Percentiles rank a stretch among this genome's conserved stretches.
Evolutionary conservation across 92 coral and sea anemone species (phyloP).

Genomic region (Epizoanthus fatuus): DNA sequence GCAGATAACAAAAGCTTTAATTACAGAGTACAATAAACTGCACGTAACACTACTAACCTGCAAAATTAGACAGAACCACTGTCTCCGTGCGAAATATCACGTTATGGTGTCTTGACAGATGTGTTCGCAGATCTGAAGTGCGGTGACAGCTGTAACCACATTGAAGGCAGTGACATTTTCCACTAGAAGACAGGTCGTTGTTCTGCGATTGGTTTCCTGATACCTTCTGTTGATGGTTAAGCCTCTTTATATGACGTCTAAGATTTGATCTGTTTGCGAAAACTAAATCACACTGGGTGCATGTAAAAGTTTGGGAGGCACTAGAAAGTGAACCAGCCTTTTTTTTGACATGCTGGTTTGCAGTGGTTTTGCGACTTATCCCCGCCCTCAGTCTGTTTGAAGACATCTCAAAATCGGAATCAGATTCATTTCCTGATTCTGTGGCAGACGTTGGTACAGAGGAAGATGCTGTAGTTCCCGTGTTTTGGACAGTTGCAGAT

Average conservation of each 20-base stretch:
- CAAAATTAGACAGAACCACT: constrained; percentile 19
- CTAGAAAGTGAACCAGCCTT: not conserved
- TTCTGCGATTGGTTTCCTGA: constrained; percentile 21
- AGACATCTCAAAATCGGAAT: too few relatives aligned
- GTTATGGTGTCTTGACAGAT: constrained; percentile 48
- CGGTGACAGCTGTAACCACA: constrained; percentile 59
- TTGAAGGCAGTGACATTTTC: constrained; percentile 51
- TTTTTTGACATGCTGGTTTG: not conserved
- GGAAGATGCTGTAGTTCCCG: too few relatives aligned
- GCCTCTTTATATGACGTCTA: constrained; percentile 40
- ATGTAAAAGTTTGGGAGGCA: constrained; percentile 7
- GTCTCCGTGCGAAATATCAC: constrained; percentile 39
- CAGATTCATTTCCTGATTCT: too few relatives aligned
- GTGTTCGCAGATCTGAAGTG: constrained; percentile 41
- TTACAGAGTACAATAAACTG: too few relatives aligned
- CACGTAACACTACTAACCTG: constrained; percentile 28
- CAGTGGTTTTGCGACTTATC: not conserved
- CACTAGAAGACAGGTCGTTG: not conserved
- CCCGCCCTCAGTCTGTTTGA: not conserved
- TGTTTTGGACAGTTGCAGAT: too few relatives aligned
- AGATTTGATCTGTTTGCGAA: constrained; percentile 7
- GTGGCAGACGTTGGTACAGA: too few relatives aligned
- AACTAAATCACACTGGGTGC: constrained; percentile 19
- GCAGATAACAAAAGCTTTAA: too few relatives aligned
- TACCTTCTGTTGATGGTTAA: not conserved